Evolutionary conservation across 2,113 vertebrate genomes (phyloP), one percentile per base, ranked within the genome.

Genomic region (Cygnus buccinator): DNA sequence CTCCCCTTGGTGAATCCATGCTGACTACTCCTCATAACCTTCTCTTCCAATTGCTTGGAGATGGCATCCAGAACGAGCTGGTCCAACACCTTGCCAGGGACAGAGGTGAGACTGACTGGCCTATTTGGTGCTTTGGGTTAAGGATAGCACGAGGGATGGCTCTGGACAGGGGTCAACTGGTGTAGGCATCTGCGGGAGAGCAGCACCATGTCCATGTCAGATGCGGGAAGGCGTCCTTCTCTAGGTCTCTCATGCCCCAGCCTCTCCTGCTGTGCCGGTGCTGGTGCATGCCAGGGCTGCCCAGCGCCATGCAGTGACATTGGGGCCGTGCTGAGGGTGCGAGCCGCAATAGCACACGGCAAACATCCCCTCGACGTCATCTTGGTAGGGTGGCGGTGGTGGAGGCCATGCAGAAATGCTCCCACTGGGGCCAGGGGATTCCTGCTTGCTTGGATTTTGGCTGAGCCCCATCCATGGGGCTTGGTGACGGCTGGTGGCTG

Each of bases 191-290:
- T 6, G 1, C 0, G 13, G 13, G 29, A 39, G 13, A 22, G 9
- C 29, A 23, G 22, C 1, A 2, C 7, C 0, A 0, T 29, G 46
- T 8, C 41, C 8, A 11, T 1, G 0, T 1, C 29, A 10, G 7
- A 7, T 6, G 1, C 0, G 6, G 26, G 21, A 91, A 58, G 0
- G 2, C 1, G 2, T 62, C 8, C 6, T 37, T 37, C 37, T 18
- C 13, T 79, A 6, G 0, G 52, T 39, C 6, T 52, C 6, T 44
- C 41, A 29, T 1, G 4, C 7, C 31, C 55, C 48, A 81, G 13
- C 12, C 52, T 75, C 65, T 83, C 13, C 11, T 0, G 0, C 37
- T 37, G 72, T 65, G 70, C 89, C 0, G 0, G 68, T 31, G 22
- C 57, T 54, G 67, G 26, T 62, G 55, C 1, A 0, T 93, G 79